Evolutionary conservation across 2,113 vertebrate genomes (phyloP), one percentile per base, ranked within the genome.

Genomic region (Beaufortia kweichowensis): DNA sequence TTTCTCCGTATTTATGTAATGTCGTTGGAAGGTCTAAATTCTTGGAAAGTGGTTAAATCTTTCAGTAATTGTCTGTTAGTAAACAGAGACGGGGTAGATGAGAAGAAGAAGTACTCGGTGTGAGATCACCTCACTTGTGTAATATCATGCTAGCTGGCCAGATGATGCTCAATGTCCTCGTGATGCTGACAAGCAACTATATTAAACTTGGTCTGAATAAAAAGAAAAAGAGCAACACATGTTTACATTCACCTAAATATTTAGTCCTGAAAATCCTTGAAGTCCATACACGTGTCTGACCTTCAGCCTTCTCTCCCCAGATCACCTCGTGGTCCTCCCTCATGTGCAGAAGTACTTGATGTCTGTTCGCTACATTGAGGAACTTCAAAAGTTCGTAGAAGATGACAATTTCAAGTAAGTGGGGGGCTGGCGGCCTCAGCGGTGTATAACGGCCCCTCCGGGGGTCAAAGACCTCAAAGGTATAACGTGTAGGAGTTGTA

Each of bases 321-420:
- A 96, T 89, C 89, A 96, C 87, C 93, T 98, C 75, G 90, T 90
- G 69, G 96, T 90, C 2, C 87, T 98, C 46, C 94, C 95, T 21
- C 96, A 98, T 2, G 93, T 98, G 77, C 96, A 98, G 83, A 98
- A 98, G 84, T 98, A 98, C 84, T 89, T 98, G 84, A 91, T 95
- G 87, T 98, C 96, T 0, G 96, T 98, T 0, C 95, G 92, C 75
- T 98, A 98, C 88, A 98, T 98, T 10, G 96, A 98, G 78, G 96
- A 98, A 81, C 94, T 98, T 57, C 96, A 98, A 84, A 98, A 98
- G 85, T 98, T 98, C 81, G 96, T 98, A 55, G 96, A 98, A 85
- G 96, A 98, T 0, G 96, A 98, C 88, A 98, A 98, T 88, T 98
- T 95, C 85, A 97, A 98, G 96, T 98, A 88, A 93, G 96, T 91